Evolutionary conservation across 2,113 vertebrate genomes (phyloP), one percentile per base, ranked within the genome.

Genomic region (Aldabrachelys gigantea): DNA sequence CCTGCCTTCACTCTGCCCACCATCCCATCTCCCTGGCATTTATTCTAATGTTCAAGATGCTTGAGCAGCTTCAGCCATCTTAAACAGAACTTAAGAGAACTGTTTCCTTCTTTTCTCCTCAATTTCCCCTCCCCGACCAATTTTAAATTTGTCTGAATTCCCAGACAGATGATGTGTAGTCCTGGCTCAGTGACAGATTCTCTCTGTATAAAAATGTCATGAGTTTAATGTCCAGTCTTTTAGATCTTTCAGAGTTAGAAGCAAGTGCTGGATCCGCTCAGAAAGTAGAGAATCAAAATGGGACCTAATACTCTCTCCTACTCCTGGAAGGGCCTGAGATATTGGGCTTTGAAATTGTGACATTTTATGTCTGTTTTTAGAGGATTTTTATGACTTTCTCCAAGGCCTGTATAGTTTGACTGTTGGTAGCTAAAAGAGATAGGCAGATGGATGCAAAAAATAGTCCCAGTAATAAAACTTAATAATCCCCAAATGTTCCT

Each of bases 371-470:
- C 3, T 44, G 72, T 29, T 78, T 75, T 52, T 17, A 0, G 2
- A 11, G 53, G 87, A 8, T 91, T 49, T 94, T 88, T 90, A 87
- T 38, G 29, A 13, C 10, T 90, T 96, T 95, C 91, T 38, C 13
- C 88, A 82, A 86, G 91, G 91, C 3, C 4, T 41, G 4, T 80
- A 25, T 57, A 2, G 75, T 89, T 78, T 95, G 78, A 90, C 87
- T 78, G 17, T 76, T 54, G 79, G 90, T 31, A 85, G 11, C 14
- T 52, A 82, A 4, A 85, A 41, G 44, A 94, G 82, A 41, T 65
- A 2, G 5, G 16, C 9, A 14, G 25, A 88, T 53, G 85, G 29
- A 87, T 22, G 29, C 44, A 5, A 92, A 88, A 86, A 80, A 29
- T 4, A 2, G 0, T 90, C 79, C 54, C 79, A 41, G 76, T 54